Evolutionary conservation across 2,113 vertebrate genomes (phyloP).

Genomic region (Hemiprocne comata): DNA sequence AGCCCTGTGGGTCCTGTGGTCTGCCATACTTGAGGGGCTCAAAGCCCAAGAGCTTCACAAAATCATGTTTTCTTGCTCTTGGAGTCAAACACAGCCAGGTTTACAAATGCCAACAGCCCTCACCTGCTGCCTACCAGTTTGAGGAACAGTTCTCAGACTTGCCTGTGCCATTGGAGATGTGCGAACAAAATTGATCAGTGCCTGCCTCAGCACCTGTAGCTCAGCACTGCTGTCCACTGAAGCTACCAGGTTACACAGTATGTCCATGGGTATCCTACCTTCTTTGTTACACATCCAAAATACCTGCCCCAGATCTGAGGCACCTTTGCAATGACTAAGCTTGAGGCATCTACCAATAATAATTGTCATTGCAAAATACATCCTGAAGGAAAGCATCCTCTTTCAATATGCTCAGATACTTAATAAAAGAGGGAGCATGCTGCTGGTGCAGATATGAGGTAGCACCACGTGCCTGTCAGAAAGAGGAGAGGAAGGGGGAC

Average conservation of each 20-base stretch:
- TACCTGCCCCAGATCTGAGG: neutral
- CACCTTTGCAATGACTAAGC: neutral
- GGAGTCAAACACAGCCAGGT: neutral
- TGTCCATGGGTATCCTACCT: neutral
- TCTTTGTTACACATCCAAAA: neutral
- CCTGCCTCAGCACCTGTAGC: fast-evolving
- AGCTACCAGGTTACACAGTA: fast-evolving
- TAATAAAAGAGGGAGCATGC: neutral
- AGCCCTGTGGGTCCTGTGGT: neutral
- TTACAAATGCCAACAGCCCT: neutral
- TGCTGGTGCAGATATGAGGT: fast-evolving
- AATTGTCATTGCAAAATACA: neutral
- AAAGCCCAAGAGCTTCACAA: neutral
- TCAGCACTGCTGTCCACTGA: neutral
- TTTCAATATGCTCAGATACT: neutral
- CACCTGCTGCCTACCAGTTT: neutral
- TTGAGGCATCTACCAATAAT: neutral
- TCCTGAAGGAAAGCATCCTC: neutral
- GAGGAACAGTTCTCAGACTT: neutral
- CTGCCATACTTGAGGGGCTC: fast-evolving
- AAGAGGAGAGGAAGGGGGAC: neutral
- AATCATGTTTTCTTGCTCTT: neutral
- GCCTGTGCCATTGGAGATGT: neutral
- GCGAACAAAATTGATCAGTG: neutral
- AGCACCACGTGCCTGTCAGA: neutral